Percentiles rank a stretch among this genome's conserved stretches.
Evolutionary conservation across 2,888 invertebrate genomes (phyloP).

Genomic region (Acanthosepion lycidas): DNA sequence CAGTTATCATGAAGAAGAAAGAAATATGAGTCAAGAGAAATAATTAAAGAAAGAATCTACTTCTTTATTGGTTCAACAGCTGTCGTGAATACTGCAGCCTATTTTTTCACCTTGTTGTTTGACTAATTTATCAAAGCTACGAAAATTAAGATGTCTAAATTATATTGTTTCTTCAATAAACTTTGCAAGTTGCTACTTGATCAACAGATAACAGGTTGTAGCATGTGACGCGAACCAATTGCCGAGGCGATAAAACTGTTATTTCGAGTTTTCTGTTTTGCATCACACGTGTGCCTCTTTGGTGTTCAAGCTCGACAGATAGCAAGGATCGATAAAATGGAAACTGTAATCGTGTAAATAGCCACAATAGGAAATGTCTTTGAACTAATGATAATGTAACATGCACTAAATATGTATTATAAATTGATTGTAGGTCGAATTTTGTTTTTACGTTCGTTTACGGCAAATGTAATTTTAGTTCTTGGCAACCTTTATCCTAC

Average conservation of each 20-base stretch:
- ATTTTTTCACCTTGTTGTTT: background rate
- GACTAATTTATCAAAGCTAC: background rate
- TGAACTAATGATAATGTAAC: too few species aligned
- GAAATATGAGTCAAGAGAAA: background rate
- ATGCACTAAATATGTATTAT: too few species aligned
- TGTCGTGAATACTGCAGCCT: background rate
- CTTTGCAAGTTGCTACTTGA: background rate
- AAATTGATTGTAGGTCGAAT: too few species aligned
- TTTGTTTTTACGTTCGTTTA: too few species aligned
- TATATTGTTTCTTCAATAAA: background rate
- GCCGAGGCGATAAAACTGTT: background rate
- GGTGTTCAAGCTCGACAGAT: background rate
- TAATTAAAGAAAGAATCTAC: background rate
- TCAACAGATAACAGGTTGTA: background rate
- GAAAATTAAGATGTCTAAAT: background rate
- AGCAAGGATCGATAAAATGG: background rate
- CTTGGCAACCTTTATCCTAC: too few species aligned
- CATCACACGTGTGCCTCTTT: background rate
- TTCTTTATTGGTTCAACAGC: background rate
- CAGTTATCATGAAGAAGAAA: background rate
- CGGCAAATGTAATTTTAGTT: too few species aligned
- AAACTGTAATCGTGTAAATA: background rate
- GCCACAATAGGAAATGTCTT: too few species aligned
- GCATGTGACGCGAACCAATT: background rate
- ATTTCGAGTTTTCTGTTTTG: background rate